Evolutionary conservation across 2,888 invertebrate species (phyloP).

Genomic region (Allophyes oxyacanthae): DNA sequence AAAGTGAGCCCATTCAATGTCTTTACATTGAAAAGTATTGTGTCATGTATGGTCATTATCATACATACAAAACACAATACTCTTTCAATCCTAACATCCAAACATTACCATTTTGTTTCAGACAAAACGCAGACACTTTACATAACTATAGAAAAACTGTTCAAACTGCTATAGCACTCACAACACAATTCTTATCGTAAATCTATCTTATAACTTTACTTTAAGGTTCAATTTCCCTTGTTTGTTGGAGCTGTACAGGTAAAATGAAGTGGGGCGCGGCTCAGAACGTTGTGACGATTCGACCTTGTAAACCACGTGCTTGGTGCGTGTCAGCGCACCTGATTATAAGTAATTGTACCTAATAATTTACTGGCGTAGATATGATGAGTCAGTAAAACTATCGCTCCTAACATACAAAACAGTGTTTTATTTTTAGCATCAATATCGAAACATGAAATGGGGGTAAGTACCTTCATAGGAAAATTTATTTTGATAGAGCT

Average conservation of each 20-base stretch:
- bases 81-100: not conserved
- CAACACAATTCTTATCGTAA: slow-evolving; percentile 22
- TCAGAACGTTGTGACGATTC: slow-evolving; percentile 58
- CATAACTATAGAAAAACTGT: slow-evolving; percentile 59
- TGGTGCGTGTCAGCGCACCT: slow-evolving; percentile 61
- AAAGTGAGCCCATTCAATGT: too few species aligned
- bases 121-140: slow-evolving; percentile 64
- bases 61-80: not conserved
- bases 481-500: too few species aligned
- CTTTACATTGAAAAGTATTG: too few species aligned
- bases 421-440: too few species aligned
- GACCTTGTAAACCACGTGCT: slow-evolving; percentile 80
- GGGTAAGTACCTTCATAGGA: too few species aligned
- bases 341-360: slow-evolving; percentile 25
- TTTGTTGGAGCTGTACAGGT: slow-evolving; percentile 29
- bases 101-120: slow-evolving; percentile 26
- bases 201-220: not conserved
- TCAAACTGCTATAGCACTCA: slow-evolving; percentile 10
- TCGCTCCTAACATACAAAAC: too few species aligned
- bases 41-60: too few species aligned
- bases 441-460: too few species aligned
- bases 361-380: slow-evolving; percentile 17
- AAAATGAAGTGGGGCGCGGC: slow-evolving; percentile 51
- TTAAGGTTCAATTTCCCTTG: slow-evolving; percentile 42
- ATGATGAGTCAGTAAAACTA: slow-evolving; percentile 20